Evolutionary conservation across 1,140 invertebrate genomes (phyloP), one percentile per base, ranked within the genome.

Genomic region (Brachionus calyciflorus): DNA sequence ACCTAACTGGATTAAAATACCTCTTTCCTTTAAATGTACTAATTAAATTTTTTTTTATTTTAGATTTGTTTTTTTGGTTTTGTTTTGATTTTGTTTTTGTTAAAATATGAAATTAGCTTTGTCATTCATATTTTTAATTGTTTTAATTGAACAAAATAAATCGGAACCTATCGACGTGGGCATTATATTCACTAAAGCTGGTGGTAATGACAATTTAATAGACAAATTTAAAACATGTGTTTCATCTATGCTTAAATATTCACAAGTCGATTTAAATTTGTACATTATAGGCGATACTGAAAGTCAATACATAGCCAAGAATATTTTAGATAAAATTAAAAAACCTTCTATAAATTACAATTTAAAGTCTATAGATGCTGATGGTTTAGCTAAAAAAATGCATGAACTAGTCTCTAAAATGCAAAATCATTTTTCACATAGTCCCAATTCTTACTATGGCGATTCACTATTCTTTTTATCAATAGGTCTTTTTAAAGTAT

Each of bases 401-500:
- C 82, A 88, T 55, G 87, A 89, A 79, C 88, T 91, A 77, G 88
- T 92, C 1, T 83, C 86, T 6, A 86, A 88, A 26, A 89, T 93
- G 88, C 90, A 89, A 65, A 88, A 88, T 17, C 88, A 90, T 81
- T 92, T 93, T 82, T 92, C 89, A 79, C 90, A 89, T 44, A 89
- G 89, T 79, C 89, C 90, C 68, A 90, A 90, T 77, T 89, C 90
- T 1, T 93, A 93, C 80, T 93, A 92, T 80, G 91, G 90, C 68
- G 90, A 92, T 84, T 88, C 90, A 0, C 82, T 93, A 1, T 93
- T 93, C 81, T 93, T 91, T 81, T 81, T 93, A 2, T 93, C 92
- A 0, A 84, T 92, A 5, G 90, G 89, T 3, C 80, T 92, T n/a
- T 88, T 91, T 82, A 85, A 88, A 79, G 88, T 93, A 51, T 88